phyloP scores from a whole-genome alignment of 2,888 invertebrate species.

The Tupiocoris notatus region DNA sequence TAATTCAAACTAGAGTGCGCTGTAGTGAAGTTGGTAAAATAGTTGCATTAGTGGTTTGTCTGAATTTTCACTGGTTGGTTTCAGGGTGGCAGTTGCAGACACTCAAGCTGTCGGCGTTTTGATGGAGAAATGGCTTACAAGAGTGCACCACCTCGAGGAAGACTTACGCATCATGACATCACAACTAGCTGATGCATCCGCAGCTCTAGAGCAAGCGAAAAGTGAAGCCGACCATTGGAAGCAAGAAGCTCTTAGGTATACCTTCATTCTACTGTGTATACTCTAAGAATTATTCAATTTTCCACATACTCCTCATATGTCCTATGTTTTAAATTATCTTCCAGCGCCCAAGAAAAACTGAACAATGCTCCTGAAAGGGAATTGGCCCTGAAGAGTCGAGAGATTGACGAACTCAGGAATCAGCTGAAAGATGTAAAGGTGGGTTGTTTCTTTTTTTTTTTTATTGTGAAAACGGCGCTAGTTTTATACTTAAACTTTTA shows the following conservation, averaged over 20 bases:
- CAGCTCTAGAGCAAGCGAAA: conserved; percentile 58
- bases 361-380: conserved; percentile 31
- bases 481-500: too few species aligned
- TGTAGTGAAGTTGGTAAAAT: too few species aligned
- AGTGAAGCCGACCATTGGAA: conserved; percentile 66
- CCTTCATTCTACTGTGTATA: not conserved
- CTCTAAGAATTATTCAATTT: not conserved
- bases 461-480: too few species aligned
- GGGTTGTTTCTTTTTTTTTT: too few species aligned
- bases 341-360: conserved; percentile 43
- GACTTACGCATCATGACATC: conserved; percentile 53
- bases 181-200: conserved; percentile 47
- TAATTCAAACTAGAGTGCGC: too few species aligned
- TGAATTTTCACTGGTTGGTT: conserved; percentile 1
- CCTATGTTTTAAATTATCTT: too few species aligned
- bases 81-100: conserved; percentile 40
- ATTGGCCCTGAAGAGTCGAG: conserved; percentile 46
- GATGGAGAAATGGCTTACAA: conserved; percentile 56
- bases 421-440: conserved; percentile 57
- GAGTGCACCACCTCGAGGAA: conserved; percentile 60
- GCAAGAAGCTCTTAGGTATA: conserved; percentile 64
- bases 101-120: conserved; percentile 47
- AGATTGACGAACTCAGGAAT: conserved; percentile 54
- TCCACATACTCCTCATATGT: not conserved
- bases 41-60: not conserved